Evolutionary conservation across 2,888 invertebrate species (phyloP), one percentile per base, ranked within the genome.

Genomic region (Phortica okadai): DNA sequence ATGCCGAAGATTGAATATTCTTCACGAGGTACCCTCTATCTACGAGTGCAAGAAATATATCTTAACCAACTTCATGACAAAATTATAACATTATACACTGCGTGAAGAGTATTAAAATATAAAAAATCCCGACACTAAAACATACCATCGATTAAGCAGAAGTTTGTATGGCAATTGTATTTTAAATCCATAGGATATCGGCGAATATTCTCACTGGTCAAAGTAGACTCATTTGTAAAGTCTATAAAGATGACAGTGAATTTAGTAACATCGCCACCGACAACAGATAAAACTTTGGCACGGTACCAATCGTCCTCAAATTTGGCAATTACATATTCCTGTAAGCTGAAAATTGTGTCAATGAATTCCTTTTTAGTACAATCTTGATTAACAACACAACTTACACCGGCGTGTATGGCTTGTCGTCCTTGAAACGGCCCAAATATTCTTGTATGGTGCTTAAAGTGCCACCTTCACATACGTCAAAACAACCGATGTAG

Each of bases 311-410:
- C 50, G 21, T 21, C 25, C 16, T 50, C 50, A 21, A 16, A 50
- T 25, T 70, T 70, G 14, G 50, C 69, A 45, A 70, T 11, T 21
- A 70, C 50, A 21, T 70, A 70, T 70, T 70, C 69, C 3, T 50
- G 7, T 21, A 50, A 8, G 25, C 69, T 70, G 69, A 5, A 50
- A 50, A 50, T 5, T 16, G 21, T 56, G 56, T 6, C 14, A 14
- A 62, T 62, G 62, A 16, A 62, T 25, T 21, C 1, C 21, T n/a
- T 16, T 7, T 16, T 25, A 62, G 6, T 62, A 62, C 7, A 62
- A 25, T 21, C 10, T 21, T 21, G 25, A 8, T 21, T 16, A 16
- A 59, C 10, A 7, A 25, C 7, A 25, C 7, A 8, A 70, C 69
- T 50, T 70, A 70, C 69, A 70, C 69, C 25, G 69, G 69, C 21